Base-by-base conservation (phyloP, 2,888 invertebrate genomes). In the Carterocephalus palaemon region DNA sequence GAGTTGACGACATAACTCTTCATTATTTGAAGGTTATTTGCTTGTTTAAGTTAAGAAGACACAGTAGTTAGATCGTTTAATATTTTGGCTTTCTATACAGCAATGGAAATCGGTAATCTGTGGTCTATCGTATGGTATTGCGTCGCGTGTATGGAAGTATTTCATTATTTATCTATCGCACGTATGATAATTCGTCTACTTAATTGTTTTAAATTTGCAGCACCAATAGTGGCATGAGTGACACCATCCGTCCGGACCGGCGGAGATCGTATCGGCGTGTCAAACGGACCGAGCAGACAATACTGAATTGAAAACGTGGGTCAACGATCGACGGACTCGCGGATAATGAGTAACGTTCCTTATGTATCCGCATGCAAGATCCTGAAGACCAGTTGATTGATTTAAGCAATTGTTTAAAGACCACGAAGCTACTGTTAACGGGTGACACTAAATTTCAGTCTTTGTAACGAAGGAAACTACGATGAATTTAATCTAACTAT, bases 261-360 rank as follows among this genome's bases (percentile, higher is more conserved):
- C 32, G 38, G 28, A 24, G 46, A 55, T 53, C 42, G 51, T 53
- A 49, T 52, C 52, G 23, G 39, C 31, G 46, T 48, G 46, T 56
- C 54, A 57, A 52, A 57, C 49, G 50, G 47, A 48, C 52, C 54
- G 55, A 51, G 40, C 53, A 36, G 49, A 62, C 67, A 65, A 66
- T 60, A 62, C 63, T 67, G 70, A 70, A 66, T 65, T 57, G 58
- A 60, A 60, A 42, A 52, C 37, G 43, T 51, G 58, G 72, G 74
- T 69, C 73, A 70, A 62, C 52, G 69, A 57, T 61, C 70, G 57
- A 52, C 55, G 52, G 57, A 59, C 60, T 52, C 53, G 53, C 57
- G 40, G 54, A 52, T 56, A 53, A 38, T 40, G 47, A 46, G 46
- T 49, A 47, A 28, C 39, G 20, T 53, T 61, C 58, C 49, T 46